Conservation (phyloP, 64 coral and sea anemone species). For the Platygyra sinensis region DNA sequence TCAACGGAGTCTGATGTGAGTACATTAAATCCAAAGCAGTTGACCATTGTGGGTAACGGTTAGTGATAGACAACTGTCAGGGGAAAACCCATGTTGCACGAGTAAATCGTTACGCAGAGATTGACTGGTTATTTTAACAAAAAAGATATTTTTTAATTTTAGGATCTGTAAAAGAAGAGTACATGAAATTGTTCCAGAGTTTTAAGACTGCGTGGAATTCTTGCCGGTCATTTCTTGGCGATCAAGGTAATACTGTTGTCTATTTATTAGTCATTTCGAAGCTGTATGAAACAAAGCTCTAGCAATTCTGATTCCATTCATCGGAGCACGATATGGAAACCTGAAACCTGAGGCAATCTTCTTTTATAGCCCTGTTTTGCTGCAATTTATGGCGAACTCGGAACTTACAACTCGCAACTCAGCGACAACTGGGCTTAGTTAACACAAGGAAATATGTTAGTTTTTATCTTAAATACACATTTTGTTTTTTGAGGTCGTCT, state of each 20-base stretch:
- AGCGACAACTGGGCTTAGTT: background rate
- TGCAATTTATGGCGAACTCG: background rate
- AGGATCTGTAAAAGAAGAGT: constrained; percentile 24
- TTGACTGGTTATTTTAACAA: too few species aligned
- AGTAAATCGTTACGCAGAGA: too few species aligned
- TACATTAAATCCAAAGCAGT: too few species aligned
- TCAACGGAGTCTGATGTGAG: too few species aligned
- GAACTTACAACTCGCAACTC: background rate
- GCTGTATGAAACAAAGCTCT: background rate
- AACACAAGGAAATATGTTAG: too few species aligned
- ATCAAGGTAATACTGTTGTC: constrained; percentile 1
- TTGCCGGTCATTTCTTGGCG: constrained; percentile 41
- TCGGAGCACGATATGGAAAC: too few species aligned
- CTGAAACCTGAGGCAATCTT: too few species aligned
- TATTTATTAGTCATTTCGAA: background rate
- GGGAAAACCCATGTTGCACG: too few species aligned
- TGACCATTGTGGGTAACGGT: too few species aligned
- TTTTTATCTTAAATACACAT: background rate
- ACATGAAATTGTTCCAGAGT: constrained; percentile 11
- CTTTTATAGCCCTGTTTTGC: too few species aligned
- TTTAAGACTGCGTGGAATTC: constrained; percentile 40
- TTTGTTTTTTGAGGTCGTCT: background rate
- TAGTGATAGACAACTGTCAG: too few species aligned
- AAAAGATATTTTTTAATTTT: background rate
- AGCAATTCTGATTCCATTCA: background rate